phyloP scores from a whole-genome alignment of 2,113 vertebrate species.

The Seriola rivoliana region DNA sequence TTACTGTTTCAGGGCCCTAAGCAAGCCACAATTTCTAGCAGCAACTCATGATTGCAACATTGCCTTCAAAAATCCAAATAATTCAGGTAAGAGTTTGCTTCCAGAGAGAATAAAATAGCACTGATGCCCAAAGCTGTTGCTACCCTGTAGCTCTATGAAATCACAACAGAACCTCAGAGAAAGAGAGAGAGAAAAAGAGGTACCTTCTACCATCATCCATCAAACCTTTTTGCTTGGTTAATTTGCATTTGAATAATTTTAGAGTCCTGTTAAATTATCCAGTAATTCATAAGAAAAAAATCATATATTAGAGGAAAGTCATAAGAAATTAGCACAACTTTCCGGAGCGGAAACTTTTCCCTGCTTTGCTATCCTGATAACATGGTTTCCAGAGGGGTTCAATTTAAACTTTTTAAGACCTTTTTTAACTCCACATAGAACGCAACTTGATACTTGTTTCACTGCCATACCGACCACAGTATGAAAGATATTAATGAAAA shows the following conservation, averaged over 20 bases:
- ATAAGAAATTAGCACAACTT: neutral
- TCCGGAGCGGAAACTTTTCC: neutral
- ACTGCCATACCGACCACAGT: neutral
- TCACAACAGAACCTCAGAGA: slow-evolving; percentile 1
- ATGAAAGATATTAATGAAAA: neutral
- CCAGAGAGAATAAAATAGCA: slow-evolving; percentile 24
- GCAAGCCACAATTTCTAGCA: slow-evolving; percentile 1
- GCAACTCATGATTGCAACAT: slow-evolving; percentile 9
- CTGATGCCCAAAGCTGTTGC: neutral
- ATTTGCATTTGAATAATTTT: neutral
- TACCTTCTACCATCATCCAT: slow-evolving; percentile 7
- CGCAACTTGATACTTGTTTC: neutral
- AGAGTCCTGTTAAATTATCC: neutral
- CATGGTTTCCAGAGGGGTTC: neutral
- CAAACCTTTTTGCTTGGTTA: neutral
- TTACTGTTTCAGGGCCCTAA: slow-evolving; percentile 44
- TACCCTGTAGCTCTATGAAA: slow-evolving; percentile 11
- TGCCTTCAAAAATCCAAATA: slow-evolving; percentile 36
- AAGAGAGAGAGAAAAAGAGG: neutral
- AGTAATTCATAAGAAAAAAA: neutral
- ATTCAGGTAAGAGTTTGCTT: slow-evolving; percentile 19
- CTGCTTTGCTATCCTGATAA: neutral
- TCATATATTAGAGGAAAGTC: neutral
- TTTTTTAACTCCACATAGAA: neutral
- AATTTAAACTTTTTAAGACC: neutral